Conservation (phyloP, 2,888 invertebrate species). For the Lasioglossum leucozonium region DNA sequence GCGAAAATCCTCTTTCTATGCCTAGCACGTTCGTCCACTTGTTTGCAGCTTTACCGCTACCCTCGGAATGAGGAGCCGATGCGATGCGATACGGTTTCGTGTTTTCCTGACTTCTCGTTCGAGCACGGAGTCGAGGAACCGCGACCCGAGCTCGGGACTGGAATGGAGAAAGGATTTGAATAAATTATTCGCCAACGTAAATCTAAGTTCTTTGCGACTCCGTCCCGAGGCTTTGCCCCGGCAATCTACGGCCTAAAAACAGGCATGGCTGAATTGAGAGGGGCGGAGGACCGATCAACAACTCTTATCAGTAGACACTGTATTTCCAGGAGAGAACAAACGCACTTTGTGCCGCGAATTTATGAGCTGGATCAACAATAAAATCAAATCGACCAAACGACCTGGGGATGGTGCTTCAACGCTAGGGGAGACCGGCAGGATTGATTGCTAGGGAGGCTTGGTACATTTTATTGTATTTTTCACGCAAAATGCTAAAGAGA, state of each 20-base stretch:
- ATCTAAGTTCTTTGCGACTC: constrained; percentile 62
- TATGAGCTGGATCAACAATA: constrained; percentile 14
- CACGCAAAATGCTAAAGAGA: not conserved
- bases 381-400: constrained; percentile 21
- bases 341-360: not conserved
- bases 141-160: constrained; percentile 17
- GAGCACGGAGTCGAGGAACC: constrained; percentile 15
- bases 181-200: constrained; percentile 72
- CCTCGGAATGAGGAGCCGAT: constrained; percentile 59
- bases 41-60: constrained; percentile 70
- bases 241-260: constrained; percentile 32
- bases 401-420: not conserved
- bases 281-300: not conserved
- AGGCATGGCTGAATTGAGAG: not conserved
- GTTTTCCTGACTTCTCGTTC: constrained; percentile 49
- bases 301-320: constrained; percentile 10
- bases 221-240: constrained; percentile 42
- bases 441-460: not conserved
- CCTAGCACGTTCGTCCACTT: constrained; percentile 71
- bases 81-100: constrained; percentile 58
- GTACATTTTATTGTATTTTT: not conserved
- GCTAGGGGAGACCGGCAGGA: not conserved
- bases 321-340: not conserved
- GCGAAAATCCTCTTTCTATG: constrained; percentile 57
- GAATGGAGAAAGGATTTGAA: constrained; percentile 67